Percentiles rank a stretch among this genome's conserved stretches.
These are phyloP conservation scores for Phalloptychus januarius DNA, from an alignment of 2,797 vertebrate species.

Conservation along the genomic window DNA sequence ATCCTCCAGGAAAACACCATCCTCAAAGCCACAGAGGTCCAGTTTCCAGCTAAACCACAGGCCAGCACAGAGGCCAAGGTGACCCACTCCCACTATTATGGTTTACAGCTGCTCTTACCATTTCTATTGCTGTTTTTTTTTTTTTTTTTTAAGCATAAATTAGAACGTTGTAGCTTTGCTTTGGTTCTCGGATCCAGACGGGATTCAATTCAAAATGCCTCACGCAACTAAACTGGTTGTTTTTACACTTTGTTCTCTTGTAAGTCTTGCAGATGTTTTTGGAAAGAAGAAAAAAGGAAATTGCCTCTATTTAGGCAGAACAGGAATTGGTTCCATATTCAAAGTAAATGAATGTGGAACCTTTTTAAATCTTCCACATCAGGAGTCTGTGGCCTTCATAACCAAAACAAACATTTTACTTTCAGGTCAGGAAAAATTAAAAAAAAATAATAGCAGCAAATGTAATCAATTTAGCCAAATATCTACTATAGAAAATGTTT, in stretches of 20 bases:
- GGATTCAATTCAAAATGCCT: neutral
- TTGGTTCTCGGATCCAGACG: neutral
- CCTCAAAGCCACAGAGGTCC: slow-evolving; percentile 99
- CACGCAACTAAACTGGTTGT: neutral
- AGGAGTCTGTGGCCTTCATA: too few relatives aligned
- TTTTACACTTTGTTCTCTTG: neutral
- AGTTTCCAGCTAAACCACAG: slow-evolving; percentile 98
- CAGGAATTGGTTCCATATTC: neutral
- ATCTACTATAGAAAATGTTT: too few relatives aligned
- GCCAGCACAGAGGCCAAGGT: slow-evolving; percentile 99
- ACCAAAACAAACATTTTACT: too few relatives aligned
- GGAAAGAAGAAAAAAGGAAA: too few relatives aligned
- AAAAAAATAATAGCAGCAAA: too few relatives aligned
- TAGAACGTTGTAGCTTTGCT: neutral
- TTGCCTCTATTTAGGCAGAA: neutral
- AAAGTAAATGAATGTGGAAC: neutral
- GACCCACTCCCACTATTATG: slow-evolving; percentile 30
- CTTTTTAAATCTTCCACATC: neutral
- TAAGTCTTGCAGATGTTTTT: neutral
- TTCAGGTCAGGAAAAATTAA: too few relatives aligned
- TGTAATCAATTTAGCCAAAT: too few relatives aligned
- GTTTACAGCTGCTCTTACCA: neutral
- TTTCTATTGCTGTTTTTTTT: neutral
- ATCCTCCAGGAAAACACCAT: slow-evolving; percentile 99
- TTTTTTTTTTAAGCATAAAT: neutral